Evolutionary conservation across 2,113 vertebrate species (phyloP).

Genomic region (Poeciliopsis retropinna): DNA sequence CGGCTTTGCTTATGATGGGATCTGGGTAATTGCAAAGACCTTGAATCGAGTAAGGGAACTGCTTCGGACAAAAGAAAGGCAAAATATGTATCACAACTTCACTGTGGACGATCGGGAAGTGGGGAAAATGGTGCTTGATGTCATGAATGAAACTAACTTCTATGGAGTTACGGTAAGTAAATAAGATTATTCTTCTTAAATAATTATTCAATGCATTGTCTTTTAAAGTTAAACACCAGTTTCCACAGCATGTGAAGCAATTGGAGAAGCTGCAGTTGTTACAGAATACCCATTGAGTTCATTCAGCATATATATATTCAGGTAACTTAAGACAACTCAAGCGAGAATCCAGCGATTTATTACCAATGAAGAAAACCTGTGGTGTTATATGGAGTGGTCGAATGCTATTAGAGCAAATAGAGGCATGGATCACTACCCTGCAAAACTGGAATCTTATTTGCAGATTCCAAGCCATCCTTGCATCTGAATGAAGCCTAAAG

Average conservation of each 20-base stretch:
- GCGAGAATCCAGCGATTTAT: neutral
- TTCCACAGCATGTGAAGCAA: neutral
- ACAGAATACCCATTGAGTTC: neutral
- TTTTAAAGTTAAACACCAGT: neutral
- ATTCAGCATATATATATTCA: neutral
- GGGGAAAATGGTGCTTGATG: slow-evolving; percentile 93
- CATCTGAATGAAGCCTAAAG: slow-evolving; percentile 40
- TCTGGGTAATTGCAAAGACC: slow-evolving; percentile 98
- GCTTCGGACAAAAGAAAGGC: slow-evolving; percentile 85
- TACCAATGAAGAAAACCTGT: neutral
- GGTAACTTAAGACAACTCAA: neutral
- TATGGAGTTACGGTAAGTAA: slow-evolving; percentile 96
- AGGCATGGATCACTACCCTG: slow-evolving; percentile 34
- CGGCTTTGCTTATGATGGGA: slow-evolving; percentile 97
- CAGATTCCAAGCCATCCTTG: slow-evolving; percentile 24
- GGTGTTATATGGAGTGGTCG: neutral
- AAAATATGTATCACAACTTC: slow-evolving; percentile 91
- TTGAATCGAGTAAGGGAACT: slow-evolving; percentile 92
- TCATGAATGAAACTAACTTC: slow-evolving; percentile 99
- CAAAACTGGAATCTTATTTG: slow-evolving; percentile 28
- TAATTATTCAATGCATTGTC: neutral
- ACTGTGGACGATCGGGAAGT: slow-evolving; percentile 94
- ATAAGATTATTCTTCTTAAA: neutral
- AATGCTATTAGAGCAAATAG: slow-evolving; percentile 19
- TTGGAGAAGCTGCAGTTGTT: neutral